Conservation (phyloP, 2,797 vertebrate genomes). For the Nasua narica region DNA sequence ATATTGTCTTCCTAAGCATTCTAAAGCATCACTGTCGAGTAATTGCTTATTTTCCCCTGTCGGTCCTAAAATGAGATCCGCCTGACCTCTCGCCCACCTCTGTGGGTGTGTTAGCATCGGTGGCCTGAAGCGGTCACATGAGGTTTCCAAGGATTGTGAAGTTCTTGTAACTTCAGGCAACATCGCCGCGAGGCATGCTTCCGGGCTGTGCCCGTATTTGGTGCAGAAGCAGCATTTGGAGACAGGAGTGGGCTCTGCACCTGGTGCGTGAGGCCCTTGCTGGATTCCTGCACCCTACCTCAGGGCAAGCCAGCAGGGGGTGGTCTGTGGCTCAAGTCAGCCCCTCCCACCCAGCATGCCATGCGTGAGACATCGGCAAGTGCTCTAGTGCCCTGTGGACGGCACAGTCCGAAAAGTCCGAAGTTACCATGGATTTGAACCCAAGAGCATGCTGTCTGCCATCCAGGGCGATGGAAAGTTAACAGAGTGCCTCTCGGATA, state of each 20-base stretch:
- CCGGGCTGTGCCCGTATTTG: rapidly evolving
- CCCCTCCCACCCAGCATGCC: rapidly evolving
- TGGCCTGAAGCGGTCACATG: background rate
- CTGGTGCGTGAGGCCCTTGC: background rate
- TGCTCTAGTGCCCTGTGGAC: rapidly evolving
- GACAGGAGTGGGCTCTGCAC: rapidly evolving
- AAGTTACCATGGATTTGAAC: background rate
- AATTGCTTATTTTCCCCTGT: background rate
- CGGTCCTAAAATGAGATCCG: background rate
- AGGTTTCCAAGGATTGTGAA: rapidly evolving
- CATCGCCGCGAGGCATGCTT: rapidly evolving
- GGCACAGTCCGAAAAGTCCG: background rate
- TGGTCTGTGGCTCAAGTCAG: rapidly evolving
- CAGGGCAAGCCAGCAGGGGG: rapidly evolving
- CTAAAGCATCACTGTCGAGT: background rate
- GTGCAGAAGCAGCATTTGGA: background rate
- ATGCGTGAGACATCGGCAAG: rapidly evolving
- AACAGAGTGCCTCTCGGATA: background rate
- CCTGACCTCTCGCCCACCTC: background rate
- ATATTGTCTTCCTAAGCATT: background rate
- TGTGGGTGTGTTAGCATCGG: background rate
- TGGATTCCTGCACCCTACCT: too few relatives aligned
- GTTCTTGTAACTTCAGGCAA: rapidly evolving
- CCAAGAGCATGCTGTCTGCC: background rate
- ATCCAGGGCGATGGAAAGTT: background rate